phyloP scores from a whole-genome alignment of 2,113 vertebrate species.

The Enhydra lutris region DNA sequence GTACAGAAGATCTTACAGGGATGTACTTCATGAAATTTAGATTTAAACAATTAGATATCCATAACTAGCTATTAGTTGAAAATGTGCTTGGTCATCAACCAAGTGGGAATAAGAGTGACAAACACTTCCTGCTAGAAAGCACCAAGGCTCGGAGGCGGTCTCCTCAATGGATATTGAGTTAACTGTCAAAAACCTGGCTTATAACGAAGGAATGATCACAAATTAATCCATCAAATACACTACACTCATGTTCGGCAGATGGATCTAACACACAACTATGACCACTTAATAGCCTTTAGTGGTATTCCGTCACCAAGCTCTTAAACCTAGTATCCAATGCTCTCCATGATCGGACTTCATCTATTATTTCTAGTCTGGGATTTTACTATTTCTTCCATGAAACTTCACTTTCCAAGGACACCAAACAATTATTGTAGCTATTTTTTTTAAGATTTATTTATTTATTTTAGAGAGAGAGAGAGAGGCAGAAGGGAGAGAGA shows the following conservation, averaged over 20 bases:
- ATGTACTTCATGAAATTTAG: not conserved
- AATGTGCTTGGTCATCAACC: not conserved
- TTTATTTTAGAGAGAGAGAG: not conserved
- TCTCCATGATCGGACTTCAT: not conserved
- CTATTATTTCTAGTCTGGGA: not conserved
- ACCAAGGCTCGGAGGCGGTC: not conserved
- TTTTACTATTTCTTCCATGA: not conserved
- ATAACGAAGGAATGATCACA: not conserved
- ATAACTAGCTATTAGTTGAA: not conserved
- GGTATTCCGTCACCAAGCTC: not conserved
- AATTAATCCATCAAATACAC: not conserved
- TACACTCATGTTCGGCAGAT: not conserved
- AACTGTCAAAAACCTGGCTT: not conserved
- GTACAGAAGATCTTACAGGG: not conserved
- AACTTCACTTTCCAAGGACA: not conserved
- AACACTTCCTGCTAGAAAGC: not conserved
- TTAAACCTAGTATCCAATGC: not conserved
- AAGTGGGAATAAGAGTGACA: not conserved
- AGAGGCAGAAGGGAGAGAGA: not conserved
- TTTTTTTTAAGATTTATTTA: not conserved
- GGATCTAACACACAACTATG: not conserved
- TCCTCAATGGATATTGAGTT: not conserved
- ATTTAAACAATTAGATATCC: not conserved
- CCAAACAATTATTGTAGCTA: not conserved
- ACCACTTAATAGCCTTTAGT: not conserved